Evolutionary conservation across 2,113 vertebrate species (phyloP).

Genomic region (Xyliphius kryptos): DNA sequence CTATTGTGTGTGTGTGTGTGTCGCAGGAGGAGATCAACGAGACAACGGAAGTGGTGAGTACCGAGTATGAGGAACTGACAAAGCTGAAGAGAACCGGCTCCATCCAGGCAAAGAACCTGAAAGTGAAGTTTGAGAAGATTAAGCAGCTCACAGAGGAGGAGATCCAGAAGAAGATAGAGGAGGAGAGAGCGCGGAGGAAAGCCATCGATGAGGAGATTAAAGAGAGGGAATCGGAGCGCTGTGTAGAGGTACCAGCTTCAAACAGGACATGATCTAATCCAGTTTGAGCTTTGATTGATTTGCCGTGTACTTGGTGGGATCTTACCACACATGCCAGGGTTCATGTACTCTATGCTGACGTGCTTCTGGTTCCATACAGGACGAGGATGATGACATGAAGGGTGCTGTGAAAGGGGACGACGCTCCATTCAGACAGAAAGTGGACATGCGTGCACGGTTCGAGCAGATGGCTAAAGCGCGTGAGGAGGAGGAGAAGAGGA

Average conservation of each 20-base stretch:
- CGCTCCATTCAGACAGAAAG: slow-evolving; percentile 90
- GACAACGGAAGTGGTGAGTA: slow-evolving; percentile 77
- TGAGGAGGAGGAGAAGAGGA: slow-evolving; percentile 82
- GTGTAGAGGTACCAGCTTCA: slow-evolving; percentile 83
- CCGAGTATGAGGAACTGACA: slow-evolving; percentile 90
- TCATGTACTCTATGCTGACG: no score
- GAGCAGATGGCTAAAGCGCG: slow-evolving; percentile 93
- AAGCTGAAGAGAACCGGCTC: slow-evolving; percentile 91
- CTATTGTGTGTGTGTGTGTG: background rate
- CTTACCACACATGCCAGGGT: no score
- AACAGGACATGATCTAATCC: no score
- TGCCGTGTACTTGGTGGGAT: no score
- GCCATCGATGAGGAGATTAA: slow-evolving; percentile 90
- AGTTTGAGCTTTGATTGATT: no score
- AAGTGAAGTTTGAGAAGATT: slow-evolving; percentile 98
- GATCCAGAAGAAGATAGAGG: slow-evolving; percentile 92
- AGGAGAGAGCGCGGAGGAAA: slow-evolving; percentile 86
- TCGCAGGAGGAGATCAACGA: slow-evolving; percentile 85
- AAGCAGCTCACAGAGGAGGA: slow-evolving; percentile 91
- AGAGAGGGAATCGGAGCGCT: slow-evolving; percentile 87
- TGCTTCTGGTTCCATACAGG: no score
- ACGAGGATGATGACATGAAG: slow-evolving; percentile 71
- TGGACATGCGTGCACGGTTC: slow-evolving; percentile 93
- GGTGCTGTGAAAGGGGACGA: slow-evolving; percentile 64
- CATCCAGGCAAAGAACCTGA: slow-evolving; percentile 93